Conservation (phyloP, 2,113 vertebrate genomes). For the Climacteris rufus region DNA sequence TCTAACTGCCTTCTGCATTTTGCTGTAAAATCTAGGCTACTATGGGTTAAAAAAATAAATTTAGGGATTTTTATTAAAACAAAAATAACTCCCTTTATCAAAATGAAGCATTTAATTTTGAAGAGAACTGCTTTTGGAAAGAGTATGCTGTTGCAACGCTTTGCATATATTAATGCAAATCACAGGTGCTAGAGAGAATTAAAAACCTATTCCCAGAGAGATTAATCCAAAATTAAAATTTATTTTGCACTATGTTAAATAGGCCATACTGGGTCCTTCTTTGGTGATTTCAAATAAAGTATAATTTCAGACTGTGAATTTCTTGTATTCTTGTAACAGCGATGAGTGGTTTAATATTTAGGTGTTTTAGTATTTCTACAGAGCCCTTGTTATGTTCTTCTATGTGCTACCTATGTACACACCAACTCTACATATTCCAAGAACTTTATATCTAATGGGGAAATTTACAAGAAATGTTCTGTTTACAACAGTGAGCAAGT, state of each 20-base stretch:
- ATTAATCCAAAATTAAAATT: slow-evolving; percentile 14
- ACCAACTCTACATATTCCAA: not conserved
- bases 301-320: not conserved
- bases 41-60: not conserved
- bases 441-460: not conserved
- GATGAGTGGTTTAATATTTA: not conserved
- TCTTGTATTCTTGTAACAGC: not conserved
- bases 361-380: not conserved
- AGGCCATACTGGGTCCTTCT: not conserved
- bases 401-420: not conserved
- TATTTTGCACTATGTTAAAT: not conserved
- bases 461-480: not conserved
- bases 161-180: slow-evolving; percentile 24
- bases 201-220: not conserved
- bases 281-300: not conserved
- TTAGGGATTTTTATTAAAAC: not conserved
- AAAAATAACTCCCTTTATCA: not conserved
- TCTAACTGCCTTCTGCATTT: not conserved
- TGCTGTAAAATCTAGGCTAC: not conserved
- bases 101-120: not conserved
- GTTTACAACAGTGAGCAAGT: not conserved
- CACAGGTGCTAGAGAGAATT: not conserved
- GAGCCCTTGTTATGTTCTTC: not conserved
- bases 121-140: not conserved
- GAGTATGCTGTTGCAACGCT: not conserved